Evolutionary conservation across 2,888 invertebrate species (phyloP).

Genomic region (Conops quadrifasciatus): DNA sequence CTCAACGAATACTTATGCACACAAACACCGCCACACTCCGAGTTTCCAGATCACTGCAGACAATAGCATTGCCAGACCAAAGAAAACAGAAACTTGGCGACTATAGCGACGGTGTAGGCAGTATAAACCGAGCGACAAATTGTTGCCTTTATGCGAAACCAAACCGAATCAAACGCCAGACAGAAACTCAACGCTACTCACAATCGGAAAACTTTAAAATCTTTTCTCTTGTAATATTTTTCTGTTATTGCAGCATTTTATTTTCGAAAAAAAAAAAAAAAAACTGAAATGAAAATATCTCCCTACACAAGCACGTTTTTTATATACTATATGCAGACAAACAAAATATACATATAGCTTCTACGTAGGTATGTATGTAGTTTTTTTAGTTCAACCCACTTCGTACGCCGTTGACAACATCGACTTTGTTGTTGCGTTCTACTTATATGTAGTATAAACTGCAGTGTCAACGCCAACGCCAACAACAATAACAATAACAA

Average conservation of each 20-base stretch:
- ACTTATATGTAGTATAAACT: background rate
- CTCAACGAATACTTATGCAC: background rate
- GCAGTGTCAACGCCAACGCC: constrained; percentile 4
- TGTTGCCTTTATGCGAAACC: constrained; percentile 21
- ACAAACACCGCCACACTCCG: background rate
- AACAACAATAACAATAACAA: constrained; percentile 5
- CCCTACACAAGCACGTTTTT: background rate
- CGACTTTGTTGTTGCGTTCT: background rate
- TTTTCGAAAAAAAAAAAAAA: background rate
- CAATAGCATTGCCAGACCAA: constrained; percentile 17
- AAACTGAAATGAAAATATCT: background rate
- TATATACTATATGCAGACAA: too few relatives aligned
- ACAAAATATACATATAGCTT: background rate
- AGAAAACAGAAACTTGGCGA: constrained; percentile 15
- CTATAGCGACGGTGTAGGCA: background rate
- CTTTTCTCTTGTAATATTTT: background rate
- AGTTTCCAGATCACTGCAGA: background rate
- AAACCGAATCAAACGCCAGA: constrained; percentile 22
- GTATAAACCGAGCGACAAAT: constrained; percentile 20
- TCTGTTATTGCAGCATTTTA: background rate
- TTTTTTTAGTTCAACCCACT: constrained; percentile 24
- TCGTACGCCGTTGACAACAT: constrained; percentile 1
- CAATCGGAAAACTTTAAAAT: constrained; percentile 25
- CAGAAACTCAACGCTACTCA: constrained; percentile 15
- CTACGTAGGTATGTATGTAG: background rate